Base-by-base conservation (phyloP, 1,140 invertebrate species). In the Saccostrea glomerata region DNA sequence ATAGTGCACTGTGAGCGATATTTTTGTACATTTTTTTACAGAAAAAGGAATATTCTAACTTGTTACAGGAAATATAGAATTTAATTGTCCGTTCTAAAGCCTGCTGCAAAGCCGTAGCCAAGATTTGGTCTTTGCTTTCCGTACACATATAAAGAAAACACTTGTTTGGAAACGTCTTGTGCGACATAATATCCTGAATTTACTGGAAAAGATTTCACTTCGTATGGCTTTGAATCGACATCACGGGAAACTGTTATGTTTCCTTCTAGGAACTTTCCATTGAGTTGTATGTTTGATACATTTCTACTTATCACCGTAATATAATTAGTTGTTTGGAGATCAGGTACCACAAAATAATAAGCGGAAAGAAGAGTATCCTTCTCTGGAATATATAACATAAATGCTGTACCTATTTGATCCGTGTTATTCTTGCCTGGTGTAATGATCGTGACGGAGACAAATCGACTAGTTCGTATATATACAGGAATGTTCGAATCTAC, bases 401-500 rank as follows among this genome's bases (percentile, higher is more conserved):
- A 83, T 0, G 82, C 82, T 7, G 82, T 55, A 1, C 82, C 82
- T 40, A 55, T 30, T 17, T 36, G 30, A n/a, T 83, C 82, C 20
- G 36, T 55, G 30, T 83, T 83, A n/a, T 47, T 47, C 23, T 83
- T 83, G 15, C 82, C 82, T 7, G 82, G 82, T n/a, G 82, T 83
- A n/a, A 83, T 55, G 9, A 54, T 17, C 13, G 36, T 54, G 20
- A 83, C 36, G 47, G 54, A 54, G 2, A 83, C 82, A 47, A 47
- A 47, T 54, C 36, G 20, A n/a, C 20, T 83, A 9, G 82, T n/a
- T 13, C 54, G 40, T 20, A 83, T 83, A 83, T 40, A 83, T 5
- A 83, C 82, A 23, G 82, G 82, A 17, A 23, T 47, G 47, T 55
- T 83, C 30, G 36, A 47, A 40, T 83, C 54, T 17, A 47, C 36